Evolutionary conservation across 2,888 invertebrate species (phyloP).

Genomic region (Drosophila lutescens): DNA sequence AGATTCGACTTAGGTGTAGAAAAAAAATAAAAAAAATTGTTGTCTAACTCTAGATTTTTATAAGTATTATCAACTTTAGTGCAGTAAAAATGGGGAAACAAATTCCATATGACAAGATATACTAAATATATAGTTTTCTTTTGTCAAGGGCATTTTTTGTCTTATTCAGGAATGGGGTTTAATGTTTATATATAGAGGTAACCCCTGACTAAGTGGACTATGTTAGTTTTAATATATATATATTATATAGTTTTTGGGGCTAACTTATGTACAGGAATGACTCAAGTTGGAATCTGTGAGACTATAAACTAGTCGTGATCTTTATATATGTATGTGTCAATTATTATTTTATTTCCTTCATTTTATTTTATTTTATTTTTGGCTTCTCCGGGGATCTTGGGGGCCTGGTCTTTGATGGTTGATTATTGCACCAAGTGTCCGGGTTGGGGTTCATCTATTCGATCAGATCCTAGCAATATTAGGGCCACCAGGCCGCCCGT

Average conservation of each 20-base stretch:
- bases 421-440: constrained; percentile 71
- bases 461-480: constrained; percentile 78
- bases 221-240: background rate
- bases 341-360: background rate
- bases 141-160: constrained; percentile 8
- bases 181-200: constrained; percentile 9
- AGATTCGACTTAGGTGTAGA: constrained; percentile 5
- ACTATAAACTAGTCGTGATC: constrained; percentile 19
- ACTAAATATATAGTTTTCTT: constrained; percentile 3
- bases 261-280: constrained; percentile 41
- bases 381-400: constrained; percentile 15
- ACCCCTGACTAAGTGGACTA: constrained; percentile 39
- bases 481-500: constrained; percentile 83
- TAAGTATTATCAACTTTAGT: constrained; percentile 61
- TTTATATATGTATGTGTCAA: background rate
- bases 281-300: constrained; percentile 10
- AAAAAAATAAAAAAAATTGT: constrained; percentile 46
- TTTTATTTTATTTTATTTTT: background rate
- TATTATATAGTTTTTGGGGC: constrained; percentile 11
- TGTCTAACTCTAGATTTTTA: constrained; percentile 58
- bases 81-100: constrained; percentile 7
- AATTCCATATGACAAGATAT: constrained; percentile 10
- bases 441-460: constrained; percentile 66
- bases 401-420: constrained; percentile 5
- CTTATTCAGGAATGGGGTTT: background rate